Evolutionary conservation across 2,113 vertebrate genomes (phyloP).

Genomic region (Anolis sagrei): DNA sequence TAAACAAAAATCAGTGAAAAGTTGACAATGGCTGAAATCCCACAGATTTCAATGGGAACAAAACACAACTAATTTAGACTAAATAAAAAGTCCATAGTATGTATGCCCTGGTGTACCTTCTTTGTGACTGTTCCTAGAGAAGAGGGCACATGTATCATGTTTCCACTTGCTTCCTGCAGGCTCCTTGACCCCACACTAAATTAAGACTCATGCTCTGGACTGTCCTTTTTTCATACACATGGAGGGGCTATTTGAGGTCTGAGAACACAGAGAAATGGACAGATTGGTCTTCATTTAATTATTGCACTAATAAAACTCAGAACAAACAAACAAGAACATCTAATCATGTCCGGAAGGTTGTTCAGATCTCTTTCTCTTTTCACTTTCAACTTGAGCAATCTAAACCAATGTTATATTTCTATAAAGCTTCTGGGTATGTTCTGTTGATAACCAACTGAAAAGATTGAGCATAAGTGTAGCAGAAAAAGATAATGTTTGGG

Average conservation of each 20-base stretch:
- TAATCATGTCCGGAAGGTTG: neutral
- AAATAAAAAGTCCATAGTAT: neutral
- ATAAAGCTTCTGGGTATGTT: neutral
- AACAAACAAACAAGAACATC: neutral
- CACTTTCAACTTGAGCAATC: neutral
- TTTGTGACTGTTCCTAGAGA: neutral
- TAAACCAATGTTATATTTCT: constrained; percentile 5
- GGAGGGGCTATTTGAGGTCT: neutral
- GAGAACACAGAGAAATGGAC: neutral
- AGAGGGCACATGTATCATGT: too few species aligned
- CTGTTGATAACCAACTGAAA: neutral
- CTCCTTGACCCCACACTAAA: neutral
- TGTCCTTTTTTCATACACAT: too few species aligned
- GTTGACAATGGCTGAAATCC: neutral
- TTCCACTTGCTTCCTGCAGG: neutral
- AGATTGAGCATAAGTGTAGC: neutral
- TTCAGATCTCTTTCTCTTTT: neutral
- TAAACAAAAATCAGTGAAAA: neutral
- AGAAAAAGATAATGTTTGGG: neutral
- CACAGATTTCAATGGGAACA: neutral
- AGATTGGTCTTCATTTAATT: neutral
- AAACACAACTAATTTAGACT: neutral
- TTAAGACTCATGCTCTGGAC: neutral
- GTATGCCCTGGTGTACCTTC: neutral
- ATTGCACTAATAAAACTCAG: neutral